A percentile compares a stretch with the other conserved stretches of the same genome.
Evolutionary conservation across 1,140 invertebrate species (phyloP).

Genomic region (Drosophila bifasciata): DNA sequence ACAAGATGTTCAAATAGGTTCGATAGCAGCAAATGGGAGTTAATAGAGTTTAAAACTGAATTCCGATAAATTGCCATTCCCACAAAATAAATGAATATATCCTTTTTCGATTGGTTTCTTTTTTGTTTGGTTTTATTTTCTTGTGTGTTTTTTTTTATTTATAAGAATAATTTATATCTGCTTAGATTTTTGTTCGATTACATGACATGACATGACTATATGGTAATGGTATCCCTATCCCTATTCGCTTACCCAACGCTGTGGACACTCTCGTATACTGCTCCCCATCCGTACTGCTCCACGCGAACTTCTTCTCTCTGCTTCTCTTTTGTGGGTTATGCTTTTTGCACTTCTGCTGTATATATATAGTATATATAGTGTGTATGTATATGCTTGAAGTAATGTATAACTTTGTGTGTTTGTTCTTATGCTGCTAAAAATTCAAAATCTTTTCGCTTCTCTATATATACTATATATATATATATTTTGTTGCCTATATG

Average conservation of each 20-base stretch:
- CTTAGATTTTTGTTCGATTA: constrained; percentile 75
- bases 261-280: constrained; percentile 14
- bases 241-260: constrained; percentile 14
- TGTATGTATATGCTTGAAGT: constrained; percentile 32
- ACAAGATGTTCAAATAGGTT: too few relatives aligned
- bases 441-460: constrained; percentile 49
- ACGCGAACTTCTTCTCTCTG: constrained; percentile 54
- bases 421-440: constrained; percentile 56
- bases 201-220: constrained; percentile 70
- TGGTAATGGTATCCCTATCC: constrained; percentile 69
- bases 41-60: too few relatives aligned
- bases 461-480: constrained; percentile 28
- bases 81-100: not conserved
- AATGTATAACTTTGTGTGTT: constrained; percentile 5
- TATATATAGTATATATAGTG: too few relatives aligned
- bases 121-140: constrained; percentile 51
- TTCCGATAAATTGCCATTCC: not conserved
- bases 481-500: constrained; percentile 37
- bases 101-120: not conserved
- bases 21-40: too few relatives aligned
- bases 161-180: constrained; percentile 84
- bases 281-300: constrained; percentile 8
- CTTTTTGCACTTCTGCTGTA: constrained; percentile 5
- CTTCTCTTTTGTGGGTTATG: constrained; percentile 9
- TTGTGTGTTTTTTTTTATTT: constrained; percentile 77